Base-by-base conservation (phyloP, 2,888 invertebrate genomes). In the Tenthredo notha region DNA sequence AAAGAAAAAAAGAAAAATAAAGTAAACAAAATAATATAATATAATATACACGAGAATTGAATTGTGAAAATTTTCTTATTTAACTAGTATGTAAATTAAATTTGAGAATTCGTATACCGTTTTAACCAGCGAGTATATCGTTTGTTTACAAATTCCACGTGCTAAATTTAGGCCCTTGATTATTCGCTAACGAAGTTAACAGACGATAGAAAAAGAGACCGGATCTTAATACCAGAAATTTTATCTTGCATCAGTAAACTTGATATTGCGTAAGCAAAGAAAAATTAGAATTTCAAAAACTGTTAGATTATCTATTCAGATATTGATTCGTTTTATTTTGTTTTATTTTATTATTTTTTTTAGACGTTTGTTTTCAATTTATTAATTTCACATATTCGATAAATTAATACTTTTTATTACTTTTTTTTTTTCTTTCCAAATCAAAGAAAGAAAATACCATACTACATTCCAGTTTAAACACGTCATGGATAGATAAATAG, bases 91-190 rank as follows among this genome's bases (percentile, higher is more conserved):
- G 54, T 54, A 54, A n/a, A 54, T 54, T 54, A 2, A n/a, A 54
- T 54, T 54, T 54, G n/a, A 6, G 54, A 54, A 54, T 54, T 54
- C n/a, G n/a, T n/a, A 0, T n/a, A n/a, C 54, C 54, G 54, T 54
- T 54, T 7, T n/a, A 6, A 7, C n/a, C 54, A 1, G n/a, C n/a
- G 7, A n/a, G 4, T 72, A 40, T 37, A 72, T 77, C 54, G 77
- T 77, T 77, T 77, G 77, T 77, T 77, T 77, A 77, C 77, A 29
- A 43, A 75, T 43, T 50, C 54, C 77, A 77, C 77, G 77, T 54
- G 77, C 50, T 77, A 50, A 54, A 74, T 74, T 74, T 43, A 74
- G 15, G 25, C 33, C 25, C 21, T 12, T 61, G 61, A 61, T 61
- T 37, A 37, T 70, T 70, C 29, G 33, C 37, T 37, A 25, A 37